These are phyloP conservation scores for Ptychoptera albimana DNA, from an alignment of 2,888 invertebrate species.

Conservation along the genomic window DNA sequence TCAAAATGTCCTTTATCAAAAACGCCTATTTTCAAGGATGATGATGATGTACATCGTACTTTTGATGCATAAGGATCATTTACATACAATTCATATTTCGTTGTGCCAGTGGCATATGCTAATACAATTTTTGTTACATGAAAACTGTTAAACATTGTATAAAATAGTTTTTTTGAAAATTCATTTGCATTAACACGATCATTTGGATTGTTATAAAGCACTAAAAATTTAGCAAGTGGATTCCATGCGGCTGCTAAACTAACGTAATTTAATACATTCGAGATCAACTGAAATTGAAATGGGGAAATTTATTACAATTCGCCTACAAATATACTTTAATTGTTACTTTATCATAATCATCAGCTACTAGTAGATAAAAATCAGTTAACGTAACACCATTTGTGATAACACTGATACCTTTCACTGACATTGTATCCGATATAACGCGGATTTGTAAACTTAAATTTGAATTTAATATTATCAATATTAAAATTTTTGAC, in stretches of 20 bases:
- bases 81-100: conserved; percentile 20
- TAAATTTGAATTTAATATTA: too few relatives aligned
- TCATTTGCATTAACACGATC: conserved; percentile 9
- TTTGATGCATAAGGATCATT: conserved; percentile 22
- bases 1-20: conserved; percentile 17
- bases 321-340: neutral
- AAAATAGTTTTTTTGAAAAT: conserved; percentile 19
- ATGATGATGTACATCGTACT: conserved; percentile 16
- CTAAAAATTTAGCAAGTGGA: conserved; percentile 24
- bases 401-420: neutral
- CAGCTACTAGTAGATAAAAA: conserved; percentile 24
- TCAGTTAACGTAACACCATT: conserved; percentile 13
- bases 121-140: conserved; percentile 24
- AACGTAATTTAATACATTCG: conserved; percentile 11
- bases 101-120: conserved; percentile 18
- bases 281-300: neutral
- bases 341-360: conserved; percentile 14
- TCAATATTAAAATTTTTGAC: too few relatives aligned
- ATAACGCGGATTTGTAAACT: conserved; percentile 15
- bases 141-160: conserved; percentile 16
- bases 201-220: conserved; percentile 21
- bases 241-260: conserved; percentile 23
- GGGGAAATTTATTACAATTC: too few relatives aligned
- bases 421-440: conserved; percentile 13
- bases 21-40: conserved; percentile 14